A percentile compares a stretch with the other conserved stretches of the same genome.
phyloP scores from a whole-genome alignment of 1,140 invertebrate genomes.

The Doryteuthis pealeii region DNA sequence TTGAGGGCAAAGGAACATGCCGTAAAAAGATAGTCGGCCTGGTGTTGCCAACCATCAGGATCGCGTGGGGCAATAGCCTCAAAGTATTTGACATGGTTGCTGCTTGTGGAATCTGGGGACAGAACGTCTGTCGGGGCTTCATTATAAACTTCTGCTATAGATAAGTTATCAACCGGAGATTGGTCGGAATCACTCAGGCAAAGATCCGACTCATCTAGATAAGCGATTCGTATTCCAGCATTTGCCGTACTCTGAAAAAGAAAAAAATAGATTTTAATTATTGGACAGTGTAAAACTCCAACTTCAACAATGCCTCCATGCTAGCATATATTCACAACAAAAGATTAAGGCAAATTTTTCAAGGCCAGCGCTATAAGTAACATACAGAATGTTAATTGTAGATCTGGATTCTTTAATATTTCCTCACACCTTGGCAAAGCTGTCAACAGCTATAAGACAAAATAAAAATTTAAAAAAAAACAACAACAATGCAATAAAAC shows the following conservation, averaged over 20 bases:
- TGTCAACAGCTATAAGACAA: too few species aligned
- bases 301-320: too few species aligned
- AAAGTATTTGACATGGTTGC: not conserved
- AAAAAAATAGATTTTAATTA: not conserved
- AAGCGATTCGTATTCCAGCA: slow-evolving; percentile 6
- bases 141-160: not conserved
- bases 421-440: too few species aligned
- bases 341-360: too few species aligned
- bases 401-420: too few species aligned
- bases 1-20: not conserved
- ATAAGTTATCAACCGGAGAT: not conserved
- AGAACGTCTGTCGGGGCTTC: not conserved
- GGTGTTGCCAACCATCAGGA: not conserved
- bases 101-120: not conserved
- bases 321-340: too few species aligned
- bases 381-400: too few species aligned
- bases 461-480: too few species aligned
- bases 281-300: too few species aligned
- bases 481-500: too few species aligned
- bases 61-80: not conserved
- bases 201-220: not conserved
- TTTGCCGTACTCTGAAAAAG: not conserved
- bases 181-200: slow-evolving; percentile 2
- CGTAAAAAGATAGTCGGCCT: not conserved
- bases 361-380: too few species aligned